Evolutionary conservation across 2,888 invertebrate species (phyloP), one percentile per base, ranked within the genome.

Genomic region (Euclidia mi): DNA sequence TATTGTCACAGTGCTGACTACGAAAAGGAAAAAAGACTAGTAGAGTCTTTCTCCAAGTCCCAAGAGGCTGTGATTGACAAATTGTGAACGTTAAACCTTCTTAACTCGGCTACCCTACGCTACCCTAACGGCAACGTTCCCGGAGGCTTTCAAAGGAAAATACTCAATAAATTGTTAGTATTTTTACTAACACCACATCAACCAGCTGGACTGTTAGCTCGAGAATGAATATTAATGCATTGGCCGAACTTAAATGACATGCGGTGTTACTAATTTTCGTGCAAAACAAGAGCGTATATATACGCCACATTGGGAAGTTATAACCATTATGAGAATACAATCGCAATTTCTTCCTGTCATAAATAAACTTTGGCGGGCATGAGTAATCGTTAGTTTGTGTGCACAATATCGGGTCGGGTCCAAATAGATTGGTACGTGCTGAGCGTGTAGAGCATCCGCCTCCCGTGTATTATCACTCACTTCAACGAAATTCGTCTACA

Each of bases 301-400:
- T 73, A 76, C 80, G 65, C 78, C 82, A 77, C 88, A 87, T 89
- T 88, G 79, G 90, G 89, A 90, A 89, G 90, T 92, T 92, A 91
- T 90, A 90, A 87, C 90, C 89, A 91, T 91, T 89, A 87, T 81
- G 76, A 87, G 90, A 89, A 91, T 87, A 92, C 92, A 92, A 93
- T 94, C 81, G 90, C 92, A 90, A 92, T 92, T 91, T 92, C 92
- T 92, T 94, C 93, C 93, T 93, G 94, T 91, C 92, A 85, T 92
- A 92, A 91, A 93, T 91, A 91, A 88, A 88, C 86, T 90, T 90
- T 83, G 86, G 88, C 81, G 79, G 82, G 85, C 79, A 91, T 92
- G 92, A 92, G 90, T 92, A 92, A 92, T 92, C 84, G 83, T 89
- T 85, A 88, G 90, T 90, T 91, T 90, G 90, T 92, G 91, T 88